Evolutionary conservation across 2,888 invertebrate species (phyloP), one percentile per base, ranked within the genome.

Genomic region (Ectemnius cavifrons): DNA sequence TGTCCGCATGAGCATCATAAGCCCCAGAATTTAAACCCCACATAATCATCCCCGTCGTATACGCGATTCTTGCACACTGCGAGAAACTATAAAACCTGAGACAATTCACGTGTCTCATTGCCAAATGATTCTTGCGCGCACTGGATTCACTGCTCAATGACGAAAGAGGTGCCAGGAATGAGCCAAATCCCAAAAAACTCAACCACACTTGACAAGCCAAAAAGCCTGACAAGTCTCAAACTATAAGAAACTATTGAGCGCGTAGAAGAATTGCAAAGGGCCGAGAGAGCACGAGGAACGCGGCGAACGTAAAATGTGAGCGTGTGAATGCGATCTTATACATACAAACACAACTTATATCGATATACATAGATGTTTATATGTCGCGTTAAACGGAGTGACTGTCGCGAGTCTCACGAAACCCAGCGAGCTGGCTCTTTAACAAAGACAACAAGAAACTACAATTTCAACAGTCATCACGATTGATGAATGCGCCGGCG

Each of bases 401-500:
- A 27, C 20, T 18, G 61, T 27, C 16, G 20, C 16, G 16, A 13
- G 23, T 23, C 23, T 23, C 16, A 61, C 23, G 56, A 71, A n/a
- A 20, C 47, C 37, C 47, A 18, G 52, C 16, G 13, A 63, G 13
- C 14, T 2, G 62, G 45, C 13, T 4, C 11, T 37, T 27, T 57
- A 18, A 57, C 45, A 57, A 52, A 47, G 47, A 28, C 6, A 23
- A 57, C 45, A 57, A 52, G 20, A 28, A 28, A 16, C 23, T 16
- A 28, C 58, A 16, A 59, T 3, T 23, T 6, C 8, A 46, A 20
- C 14, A 28, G 14, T 37, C 18, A 45, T 11, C 27, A 70, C 69
- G 74, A 78, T 78, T 82, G 82, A 37, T 75, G 77, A 80, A 79
- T 77, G 77, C 23, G 23, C 83, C 82, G 79, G 86, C 84, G 83